Base-by-base conservation (phyloP, 2,888 invertebrate genomes). In the Diarsia brunnea region DNA sequence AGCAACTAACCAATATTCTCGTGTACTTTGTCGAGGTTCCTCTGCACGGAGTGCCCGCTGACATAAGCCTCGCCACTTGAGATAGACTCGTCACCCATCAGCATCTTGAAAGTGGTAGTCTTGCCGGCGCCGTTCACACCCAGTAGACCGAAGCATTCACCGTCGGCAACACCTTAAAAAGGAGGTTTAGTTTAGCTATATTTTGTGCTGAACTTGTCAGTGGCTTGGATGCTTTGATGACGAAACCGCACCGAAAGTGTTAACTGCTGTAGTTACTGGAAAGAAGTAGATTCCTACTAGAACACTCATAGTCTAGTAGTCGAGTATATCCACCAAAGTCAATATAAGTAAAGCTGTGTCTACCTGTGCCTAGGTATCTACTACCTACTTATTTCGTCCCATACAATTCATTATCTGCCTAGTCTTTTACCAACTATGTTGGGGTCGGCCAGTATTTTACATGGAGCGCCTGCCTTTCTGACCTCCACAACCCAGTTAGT, bases 111-210 rank as follows among this genome's bases (percentile, higher is more conserved):
- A 0, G 99, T 99, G 1, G 98, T 98, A 0, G 98, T 98, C 93
- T 98, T 99, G 0, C 98, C 98, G 4, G 98, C 98, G 16, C 99
- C 98, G 92, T 99, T 98, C 0, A 98, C 98, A 0, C 98, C 98
- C 68, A 98, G 94, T 60, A 98, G 93, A 2, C 98, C 98, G 89
- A 98, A 98, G 90, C 98, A 98, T 94, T 98, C 98, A 16, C 97
- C 97, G 78, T 97, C 96, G 71, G 97, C 97, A 0, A 98, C 97
- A 66, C 97, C 98, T 90, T 97, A 88, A 73, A 75, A 60, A 67
- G 11, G 19, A 55, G 43, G 14, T 55, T 64, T 16, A 21, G 14
- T 0, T 63, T 53, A 53, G n/a, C 19, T 27, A 21, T 16, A 51
- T 27, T 24, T 70, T n/a, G 19, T 47, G 14, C 16, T n/a, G 7